Percentiles rank a stretch among this genome's conserved stretches.
Conservation (phyloP, 2,113 vertebrate species). For the Mormoops blainvillei region DNA sequence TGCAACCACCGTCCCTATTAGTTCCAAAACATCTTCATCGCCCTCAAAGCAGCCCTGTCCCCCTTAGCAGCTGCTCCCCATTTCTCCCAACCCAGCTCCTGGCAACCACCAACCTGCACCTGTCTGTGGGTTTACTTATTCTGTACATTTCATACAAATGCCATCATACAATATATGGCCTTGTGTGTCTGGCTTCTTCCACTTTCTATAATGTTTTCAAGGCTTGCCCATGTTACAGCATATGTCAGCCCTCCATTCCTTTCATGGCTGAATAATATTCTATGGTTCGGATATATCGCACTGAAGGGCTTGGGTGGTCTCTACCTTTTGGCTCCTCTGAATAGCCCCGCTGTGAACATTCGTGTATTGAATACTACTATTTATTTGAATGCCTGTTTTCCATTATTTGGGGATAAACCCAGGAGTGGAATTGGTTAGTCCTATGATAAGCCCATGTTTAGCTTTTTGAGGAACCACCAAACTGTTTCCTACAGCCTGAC, state of each 20-base stretch:
- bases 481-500: not conserved
- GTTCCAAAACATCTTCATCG: not conserved
- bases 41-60: not conserved
- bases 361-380: too few relatives aligned
- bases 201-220: not conserved
- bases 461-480: not conserved
- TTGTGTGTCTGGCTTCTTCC: not conserved
- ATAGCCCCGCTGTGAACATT: not conserved
- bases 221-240: not conserved
- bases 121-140: not conserved
- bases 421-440: not conserved
- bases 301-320: not conserved
- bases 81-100: not conserved
- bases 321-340: not conserved
- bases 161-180: accelerated
- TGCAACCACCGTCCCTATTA: not conserved
- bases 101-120: not conserved
- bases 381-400: not conserved
- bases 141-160: not conserved
- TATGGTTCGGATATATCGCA: not conserved
- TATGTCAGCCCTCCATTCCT: accelerated
- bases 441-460: not conserved
- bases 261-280: not conserved
- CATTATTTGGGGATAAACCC: not conserved
- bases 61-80: not conserved